phyloP scores from a whole-genome alignment of 2,888 invertebrate species.

The Pammene fasciana region DNA sequence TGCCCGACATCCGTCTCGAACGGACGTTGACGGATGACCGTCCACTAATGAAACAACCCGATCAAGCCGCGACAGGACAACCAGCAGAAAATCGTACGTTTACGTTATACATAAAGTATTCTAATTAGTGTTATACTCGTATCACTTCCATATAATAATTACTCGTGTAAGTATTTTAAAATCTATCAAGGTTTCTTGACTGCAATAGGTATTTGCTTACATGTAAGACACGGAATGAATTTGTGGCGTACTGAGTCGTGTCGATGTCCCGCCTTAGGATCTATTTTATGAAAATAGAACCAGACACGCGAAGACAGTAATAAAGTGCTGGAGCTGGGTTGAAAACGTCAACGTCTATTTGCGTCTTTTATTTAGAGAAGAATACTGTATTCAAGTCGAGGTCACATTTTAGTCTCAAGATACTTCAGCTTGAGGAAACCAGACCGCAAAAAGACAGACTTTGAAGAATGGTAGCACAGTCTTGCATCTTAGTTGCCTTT shows the following conservation, averaged over 20 bases:
- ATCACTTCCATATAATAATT: neutral
- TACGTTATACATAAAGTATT: neutral
- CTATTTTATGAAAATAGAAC: slow-evolving; percentile 11
- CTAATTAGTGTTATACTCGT: neutral
- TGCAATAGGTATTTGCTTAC: too few species aligned
- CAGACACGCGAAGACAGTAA: neutral
- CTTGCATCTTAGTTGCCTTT: slow-evolving; percentile 8
- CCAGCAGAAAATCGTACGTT: neutral
- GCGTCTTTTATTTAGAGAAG: neutral
- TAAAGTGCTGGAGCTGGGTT: slow-evolving; percentile 4
- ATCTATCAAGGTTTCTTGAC: too few species aligned
- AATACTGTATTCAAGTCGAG: slow-evolving; percentile 2
- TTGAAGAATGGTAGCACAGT: neutral
- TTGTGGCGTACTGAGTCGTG: neutral
- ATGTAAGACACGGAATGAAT: neutral
- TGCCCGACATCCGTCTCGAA: slow-evolving; percentile 32
- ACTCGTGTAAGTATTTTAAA: too few species aligned
- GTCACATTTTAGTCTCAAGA: neutral
- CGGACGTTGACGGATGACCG: slow-evolving; percentile 34
- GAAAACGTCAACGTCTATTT: slow-evolving; percentile 4
- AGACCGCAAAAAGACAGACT: slow-evolving; percentile 5
- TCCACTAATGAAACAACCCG: slow-evolving; percentile 30
- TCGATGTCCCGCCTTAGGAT: slow-evolving; percentile 2
- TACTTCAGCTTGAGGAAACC: neutral
- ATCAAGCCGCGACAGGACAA: slow-evolving; percentile 12